These are phyloP conservation scores for Ellobium chinense DNA, from an alignment of 2,888 invertebrate species.

Conservation along the genomic window DNA sequence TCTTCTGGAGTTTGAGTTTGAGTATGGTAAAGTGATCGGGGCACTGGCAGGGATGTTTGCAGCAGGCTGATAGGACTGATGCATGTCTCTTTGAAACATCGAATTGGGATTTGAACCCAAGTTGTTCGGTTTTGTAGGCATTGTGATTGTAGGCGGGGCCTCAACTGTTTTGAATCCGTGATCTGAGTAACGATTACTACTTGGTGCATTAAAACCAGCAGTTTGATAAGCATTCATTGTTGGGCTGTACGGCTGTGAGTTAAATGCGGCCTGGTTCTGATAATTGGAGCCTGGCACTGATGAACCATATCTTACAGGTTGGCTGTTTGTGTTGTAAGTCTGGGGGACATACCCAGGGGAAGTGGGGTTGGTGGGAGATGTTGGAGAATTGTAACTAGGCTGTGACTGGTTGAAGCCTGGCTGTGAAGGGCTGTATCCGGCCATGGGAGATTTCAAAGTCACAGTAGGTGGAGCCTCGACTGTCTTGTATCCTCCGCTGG, in stretches of 20 bases:
- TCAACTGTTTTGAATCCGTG: constrained; percentile 12
- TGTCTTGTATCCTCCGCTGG: constrained; percentile 8
- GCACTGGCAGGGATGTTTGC: background rate
- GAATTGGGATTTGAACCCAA: background rate
- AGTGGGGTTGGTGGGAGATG: background rate
- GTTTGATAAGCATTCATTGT: no score
- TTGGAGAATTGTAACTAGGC: background rate
- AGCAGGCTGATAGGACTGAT: background rate
- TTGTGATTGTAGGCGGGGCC: constrained; percentile 4
- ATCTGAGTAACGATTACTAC: background rate
- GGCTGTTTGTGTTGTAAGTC: background rate
- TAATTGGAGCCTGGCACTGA: background rate
- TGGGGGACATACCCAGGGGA: background rate
- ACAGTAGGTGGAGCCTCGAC: constrained; percentile 20
- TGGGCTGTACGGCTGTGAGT: background rate
- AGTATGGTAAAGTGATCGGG: background rate
- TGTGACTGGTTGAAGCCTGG: background rate
- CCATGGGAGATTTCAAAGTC: constrained; percentile 5
- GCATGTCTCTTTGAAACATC: background rate
- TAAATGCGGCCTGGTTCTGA: background rate
- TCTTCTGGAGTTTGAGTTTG: background rate
- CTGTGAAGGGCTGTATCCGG: background rate
- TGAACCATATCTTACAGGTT: background rate
- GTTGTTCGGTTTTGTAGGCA: background rate
- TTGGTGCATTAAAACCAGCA: background rate